Conservation (phyloP, 2,888 invertebrate genomes). For the Saturnia japonica region DNA sequence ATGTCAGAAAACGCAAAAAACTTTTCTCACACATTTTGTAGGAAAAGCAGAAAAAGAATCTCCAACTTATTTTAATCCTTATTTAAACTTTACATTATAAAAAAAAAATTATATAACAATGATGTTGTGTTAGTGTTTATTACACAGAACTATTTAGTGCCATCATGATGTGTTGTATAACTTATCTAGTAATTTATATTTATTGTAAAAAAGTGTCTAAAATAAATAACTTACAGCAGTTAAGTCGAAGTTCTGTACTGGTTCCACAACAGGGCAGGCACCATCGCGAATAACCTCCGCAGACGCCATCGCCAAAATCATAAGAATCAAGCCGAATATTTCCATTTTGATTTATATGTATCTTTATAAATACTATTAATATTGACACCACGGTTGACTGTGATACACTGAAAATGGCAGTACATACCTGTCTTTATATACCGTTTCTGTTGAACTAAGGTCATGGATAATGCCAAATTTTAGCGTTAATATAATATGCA, state of each 20-base stretch:
- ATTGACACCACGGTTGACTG: background rate
- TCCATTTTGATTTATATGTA: background rate
- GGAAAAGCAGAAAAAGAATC: too few species aligned
- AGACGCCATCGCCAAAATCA: constrained; percentile 5
- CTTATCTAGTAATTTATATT: background rate
- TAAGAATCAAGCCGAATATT: too few species aligned
- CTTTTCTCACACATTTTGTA: too few species aligned
- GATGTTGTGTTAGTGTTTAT: too few species aligned
- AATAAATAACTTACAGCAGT: constrained; percentile 26
- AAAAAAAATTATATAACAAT: too few species aligned
- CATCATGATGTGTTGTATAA: too few species aligned
- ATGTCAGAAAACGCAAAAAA: too few species aligned
- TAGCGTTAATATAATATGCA: too few species aligned
- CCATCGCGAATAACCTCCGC: constrained; percentile 23
- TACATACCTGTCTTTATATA: background rate
- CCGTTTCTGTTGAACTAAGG: background rate
- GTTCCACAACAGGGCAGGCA: constrained; percentile 27
- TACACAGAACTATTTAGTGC: too few species aligned
- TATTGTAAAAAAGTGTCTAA: background rate
- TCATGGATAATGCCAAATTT: constrained; percentile 4
- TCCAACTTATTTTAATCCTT: too few species aligned
- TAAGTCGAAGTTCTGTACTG: constrained; percentile 29
- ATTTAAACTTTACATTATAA: too few species aligned
- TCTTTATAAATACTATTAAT: too few species aligned
- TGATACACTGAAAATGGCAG: background rate